Evolutionary conservation across 2,113 vertebrate genomes (phyloP), one percentile per base, ranked within the genome.

Genomic region (Chlorocebus sabaeus): DNA sequence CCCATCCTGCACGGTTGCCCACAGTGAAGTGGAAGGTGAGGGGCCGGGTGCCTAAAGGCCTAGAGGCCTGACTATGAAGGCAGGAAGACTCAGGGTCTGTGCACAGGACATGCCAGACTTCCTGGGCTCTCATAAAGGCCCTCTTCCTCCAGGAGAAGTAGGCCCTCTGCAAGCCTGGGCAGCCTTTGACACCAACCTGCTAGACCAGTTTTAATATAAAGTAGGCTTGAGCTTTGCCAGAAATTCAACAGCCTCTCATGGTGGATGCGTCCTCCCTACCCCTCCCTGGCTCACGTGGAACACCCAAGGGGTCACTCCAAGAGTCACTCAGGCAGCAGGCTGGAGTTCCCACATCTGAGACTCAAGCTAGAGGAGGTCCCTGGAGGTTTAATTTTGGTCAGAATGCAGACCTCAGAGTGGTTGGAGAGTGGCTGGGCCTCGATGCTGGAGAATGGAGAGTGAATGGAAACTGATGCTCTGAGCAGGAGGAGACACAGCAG

Each of bases 151-250:
- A 73, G 76, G 11, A 82, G 70, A 81, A 32, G 40, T 6, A 9
- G 17, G 81, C 25, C 78, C 68, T 38, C n/a, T 5, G 22, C 43
- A 73, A 78, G 85, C 57, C 91, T 75, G 27, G 43, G 59, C 87
- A 90, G 61, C 55, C 23, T 84, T 90, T 92, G 35, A 17, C 64
- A 84, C 12, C 68, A 59, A 93, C 97, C 90, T 90, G 95, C 88
- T 76, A 64, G 43, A 96, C 94, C 50, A 97, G 92, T 95, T 96
- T 96, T 68, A 52, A 50, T 87, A 87, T 40, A 92, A 80, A 85
- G 86, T 57, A 70, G 18, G 32, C 11, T 45, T 10, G 14, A 48
- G 59, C 64, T 89, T 93, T 76, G 79, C 83, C 81, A 81, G 91
- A 75, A 96, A 92, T 72, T 64, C 83, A 88, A 9, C 32, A 22